Base-by-base conservation (phyloP, 1,140 invertebrate species). In the Panagrolaimus sp. region DNA sequence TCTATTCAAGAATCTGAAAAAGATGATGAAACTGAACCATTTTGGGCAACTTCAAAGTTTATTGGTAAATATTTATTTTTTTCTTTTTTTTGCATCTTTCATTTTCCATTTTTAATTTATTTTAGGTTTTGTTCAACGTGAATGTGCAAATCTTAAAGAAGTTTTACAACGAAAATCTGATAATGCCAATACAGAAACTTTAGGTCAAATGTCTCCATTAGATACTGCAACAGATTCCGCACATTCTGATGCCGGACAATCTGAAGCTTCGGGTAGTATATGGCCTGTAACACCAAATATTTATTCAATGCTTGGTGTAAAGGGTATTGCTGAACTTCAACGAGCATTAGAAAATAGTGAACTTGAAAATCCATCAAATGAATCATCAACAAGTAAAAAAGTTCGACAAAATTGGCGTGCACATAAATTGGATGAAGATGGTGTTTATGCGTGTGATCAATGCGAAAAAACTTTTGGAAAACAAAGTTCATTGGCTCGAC, bases 381-480 rank as follows among this genome's bases (percentile, higher is more conserved):
- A 38, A 7, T 38, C 31, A 38, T 61, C 16, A 23, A 23, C 38
- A 14, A 63, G 53, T 31, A 83, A 57, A 83, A 84, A 45, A 82
- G 83, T 43, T 77, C 78, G 45, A 72, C 80, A 7, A 51, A 31
- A 73, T 27, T 66, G 65, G 65, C 66, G 68, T 20, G 66, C 42
- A 9, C 65, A 65, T 25, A 46, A 67, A n/a, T 44, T 51, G 9
- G 67, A 74, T 61, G 72, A 74, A 72, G 61, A 62, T 57, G 82
- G 83, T 8, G 88, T 92, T 75, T 96, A 91, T 83, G 88, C 90
- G 57, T 99, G 96, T 86, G 91, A 98, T 86, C 92, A 95, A 83
- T 99, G 96, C 86, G 94, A 98, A 85, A 99, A 98, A 85, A 91
- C 92, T 65, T 98, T 99, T 83, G 92, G 92, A 71, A 99, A 99